Percentiles rank a stretch among this genome's conserved stretches.
Conservation (phyloP, 2,888 invertebrate genomes). For the Sphecodes monilicornis region DNA sequence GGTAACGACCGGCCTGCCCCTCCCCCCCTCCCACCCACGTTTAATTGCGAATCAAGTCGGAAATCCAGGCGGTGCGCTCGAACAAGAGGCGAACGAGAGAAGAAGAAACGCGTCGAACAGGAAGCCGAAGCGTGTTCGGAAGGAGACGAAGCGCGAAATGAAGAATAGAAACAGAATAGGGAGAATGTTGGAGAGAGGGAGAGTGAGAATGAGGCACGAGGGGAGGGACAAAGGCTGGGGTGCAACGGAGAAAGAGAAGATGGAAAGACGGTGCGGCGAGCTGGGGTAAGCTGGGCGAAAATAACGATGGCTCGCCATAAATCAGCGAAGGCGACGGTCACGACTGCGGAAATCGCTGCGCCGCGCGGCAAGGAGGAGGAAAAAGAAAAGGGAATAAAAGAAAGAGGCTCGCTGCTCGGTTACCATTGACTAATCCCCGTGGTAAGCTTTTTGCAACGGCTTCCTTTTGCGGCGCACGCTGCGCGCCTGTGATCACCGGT, state of each 20-base stretch:
- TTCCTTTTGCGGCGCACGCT: slow-evolving; percentile 70
- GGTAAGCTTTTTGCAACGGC: slow-evolving; percentile 69
- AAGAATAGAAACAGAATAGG: not conserved
- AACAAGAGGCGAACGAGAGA: slow-evolving; percentile 14
- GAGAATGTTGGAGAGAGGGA: not conserved
- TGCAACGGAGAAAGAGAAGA: slow-evolving; percentile 7
- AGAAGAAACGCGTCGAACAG: slow-evolving; percentile 39
- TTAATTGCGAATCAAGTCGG: slow-evolving; percentile 61
- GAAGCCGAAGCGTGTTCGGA: slow-evolving; percentile 41
- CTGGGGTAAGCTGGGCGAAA: slow-evolving; percentile 65
- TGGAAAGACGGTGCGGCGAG: slow-evolving; percentile 31
- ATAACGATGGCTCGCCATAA: slow-evolving; percentile 73
- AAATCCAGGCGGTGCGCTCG: slow-evolving; percentile 46
- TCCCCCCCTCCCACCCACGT: slow-evolving; percentile 62
- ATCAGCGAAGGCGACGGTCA: slow-evolving; percentile 73
- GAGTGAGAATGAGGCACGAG: not conserved
- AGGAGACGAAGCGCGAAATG: slow-evolving; percentile 48
- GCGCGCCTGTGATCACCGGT: slow-evolving; percentile 61
- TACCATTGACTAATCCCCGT: slow-evolving; percentile 72
- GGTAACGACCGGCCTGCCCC: slow-evolving; percentile 72
- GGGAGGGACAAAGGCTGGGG: not conserved
- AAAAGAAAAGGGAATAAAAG: not conserved
- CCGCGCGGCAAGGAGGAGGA: slow-evolving; percentile 17
- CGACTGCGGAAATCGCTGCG: slow-evolving; percentile 70
- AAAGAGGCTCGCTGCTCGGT: slow-evolving; percentile 68